phyloP scores from a whole-genome alignment of 1,140 invertebrate species.

The Andricus grossulariae region DNA sequence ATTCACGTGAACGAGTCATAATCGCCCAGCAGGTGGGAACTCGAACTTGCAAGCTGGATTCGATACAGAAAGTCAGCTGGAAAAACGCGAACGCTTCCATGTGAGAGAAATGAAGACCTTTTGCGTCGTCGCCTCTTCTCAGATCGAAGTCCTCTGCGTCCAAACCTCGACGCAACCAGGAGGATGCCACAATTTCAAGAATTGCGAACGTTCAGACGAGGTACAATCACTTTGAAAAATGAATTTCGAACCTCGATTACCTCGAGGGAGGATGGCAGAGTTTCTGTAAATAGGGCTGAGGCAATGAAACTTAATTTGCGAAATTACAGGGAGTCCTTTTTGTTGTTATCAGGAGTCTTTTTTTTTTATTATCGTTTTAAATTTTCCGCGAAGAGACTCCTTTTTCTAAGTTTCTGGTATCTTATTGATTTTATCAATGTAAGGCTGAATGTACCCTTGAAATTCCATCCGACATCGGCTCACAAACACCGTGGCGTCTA shows the following conservation, averaged over 20 bases:
- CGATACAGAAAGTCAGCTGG: no score
- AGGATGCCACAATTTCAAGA: no score
- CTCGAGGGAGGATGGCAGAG: not conserved
- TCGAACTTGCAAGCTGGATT: not conserved
- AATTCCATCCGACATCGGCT: slow-evolving; percentile 8
- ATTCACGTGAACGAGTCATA: not conserved
- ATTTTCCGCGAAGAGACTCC: not conserved
- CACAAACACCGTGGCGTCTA: not conserved
- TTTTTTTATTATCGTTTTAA: not conserved
- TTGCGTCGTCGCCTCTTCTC: no score
- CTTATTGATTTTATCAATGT: not conserved
- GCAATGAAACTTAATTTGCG: slow-evolving; percentile 12
- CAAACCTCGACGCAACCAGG: no score
- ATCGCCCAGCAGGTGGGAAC: not conserved
- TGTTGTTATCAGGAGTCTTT: not conserved
- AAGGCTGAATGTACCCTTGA: slow-evolving; percentile 2
- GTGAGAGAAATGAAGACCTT: no score
- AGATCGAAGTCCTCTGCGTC: no score
- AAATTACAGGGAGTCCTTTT: not conserved
- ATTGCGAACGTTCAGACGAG: not conserved
- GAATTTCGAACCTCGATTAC: not conserved
- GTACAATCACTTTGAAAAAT: not conserved
- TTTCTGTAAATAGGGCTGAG: slow-evolving; percentile 5
- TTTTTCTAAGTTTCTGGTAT: not conserved
- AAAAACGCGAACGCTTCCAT: not conserved